Evolutionary conservation across 2,113 vertebrate genomes (phyloP), one percentile per base, ranked within the genome.

Genomic region (Halcyon malimbica): DNA sequence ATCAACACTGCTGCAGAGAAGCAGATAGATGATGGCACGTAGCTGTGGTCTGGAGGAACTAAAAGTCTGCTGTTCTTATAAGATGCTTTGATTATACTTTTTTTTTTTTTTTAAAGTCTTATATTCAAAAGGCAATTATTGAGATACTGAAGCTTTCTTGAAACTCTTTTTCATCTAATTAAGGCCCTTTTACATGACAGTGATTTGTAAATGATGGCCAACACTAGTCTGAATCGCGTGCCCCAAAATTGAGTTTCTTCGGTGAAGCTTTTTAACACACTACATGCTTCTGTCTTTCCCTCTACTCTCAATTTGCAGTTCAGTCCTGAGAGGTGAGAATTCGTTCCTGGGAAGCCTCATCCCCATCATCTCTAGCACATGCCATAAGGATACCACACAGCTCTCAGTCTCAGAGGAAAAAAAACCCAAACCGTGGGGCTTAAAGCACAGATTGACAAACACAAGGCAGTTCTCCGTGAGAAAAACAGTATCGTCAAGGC

Each of bases 171-270:
- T 62, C 44, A 37, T 15, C 46, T 69, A 87, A 95, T 96, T 95
- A 94, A 91, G 81, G 54, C 89, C 74, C 25, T 87, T 95, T 94
- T 88, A 97, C 96, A 96, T 51, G 5, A 91, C 54, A 93, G 62
- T 89, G 75, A 82, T 87, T 97, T 97, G 97, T 95, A 98, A 95
- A 96, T 97, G 93, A 70, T 90, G 94, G 78, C 77, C 96, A 96
- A 96, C 57, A 46, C 41, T 33, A 79, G 73, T 84, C 76, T 80
- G 84, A 95, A 94, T 33, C 78, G 59, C 42, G 48, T 87, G 56
- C 81, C 79, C 28, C 1, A 57, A 92, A 65, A 1, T 13, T 53
- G 84, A 94, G 46, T 39, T 94, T 77, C 89, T 70, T 42, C 63
- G 39, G 42, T 23, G 28, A 88, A 7, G 2, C 28, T 23, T 77